Evolutionary conservation across 2,888 invertebrate species (phyloP).

Genomic region (Tholera decimalis): DNA sequence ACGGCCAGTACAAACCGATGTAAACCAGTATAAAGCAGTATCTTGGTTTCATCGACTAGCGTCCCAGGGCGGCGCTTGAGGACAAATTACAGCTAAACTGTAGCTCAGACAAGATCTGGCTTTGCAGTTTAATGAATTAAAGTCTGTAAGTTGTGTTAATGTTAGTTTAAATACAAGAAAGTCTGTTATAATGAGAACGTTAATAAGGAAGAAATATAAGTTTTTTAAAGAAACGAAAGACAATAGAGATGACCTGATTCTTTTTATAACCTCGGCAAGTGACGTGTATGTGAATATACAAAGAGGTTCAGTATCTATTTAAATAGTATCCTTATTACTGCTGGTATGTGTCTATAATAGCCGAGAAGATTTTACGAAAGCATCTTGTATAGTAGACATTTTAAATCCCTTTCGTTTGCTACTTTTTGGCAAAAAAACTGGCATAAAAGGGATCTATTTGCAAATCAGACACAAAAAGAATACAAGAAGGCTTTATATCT

Average conservation of each 20-base stretch:
- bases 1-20: slow-evolving; percentile 36
- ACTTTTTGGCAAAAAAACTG: neutral
- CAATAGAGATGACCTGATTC: neutral
- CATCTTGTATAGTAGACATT: neutral
- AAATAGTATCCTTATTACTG: neutral
- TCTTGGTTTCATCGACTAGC: slow-evolving; percentile 43
- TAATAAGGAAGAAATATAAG: neutral
- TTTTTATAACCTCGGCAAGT: too few species aligned
- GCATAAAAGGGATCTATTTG: neutral
- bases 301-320: neutral
- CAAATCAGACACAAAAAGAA: slow-evolving; percentile 10
- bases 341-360: neutral
- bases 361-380: neutral
- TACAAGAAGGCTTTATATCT: slow-evolving; percentile 15
- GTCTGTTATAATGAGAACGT: slow-evolving; percentile 1
- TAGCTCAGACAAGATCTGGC: slow-evolving; percentile 43
- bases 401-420: neutral
- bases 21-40: slow-evolving; percentile 50
- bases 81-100: slow-evolving; percentile 59
- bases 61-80: slow-evolving; percentile 37
- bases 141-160: slow-evolving; percentile 36
- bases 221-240: neutral
- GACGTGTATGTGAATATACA: neutral
- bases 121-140: slow-evolving; percentile 37
- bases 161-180: slow-evolving; percentile 17